These are phyloP conservation scores for Chrysocyon brachyurus DNA, from an alignment of 2,797 vertebrate genomes.

Conservation along the genomic window DNA sequence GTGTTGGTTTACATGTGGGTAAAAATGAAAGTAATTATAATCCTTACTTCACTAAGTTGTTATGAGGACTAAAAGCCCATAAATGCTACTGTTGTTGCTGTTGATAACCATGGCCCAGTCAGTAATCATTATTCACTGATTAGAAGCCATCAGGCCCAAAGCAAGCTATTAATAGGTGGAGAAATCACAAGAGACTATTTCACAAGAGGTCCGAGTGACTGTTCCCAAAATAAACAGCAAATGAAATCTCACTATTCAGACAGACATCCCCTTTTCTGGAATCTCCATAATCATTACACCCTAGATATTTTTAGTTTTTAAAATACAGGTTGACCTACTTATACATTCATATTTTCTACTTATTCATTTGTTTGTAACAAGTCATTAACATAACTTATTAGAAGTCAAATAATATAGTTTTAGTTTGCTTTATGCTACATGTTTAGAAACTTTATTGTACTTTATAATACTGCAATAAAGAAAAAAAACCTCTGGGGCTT, in stretches of 20 bases:
- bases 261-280: not conserved
- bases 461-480: conserved; percentile 86
- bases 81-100: conserved; percentile 50
- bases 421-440: conserved; percentile 74
- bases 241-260: conserved; percentile 64
- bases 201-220: conserved; percentile 73
- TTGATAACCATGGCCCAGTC: conserved; percentile 63
- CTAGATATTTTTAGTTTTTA: conserved; percentile 58
- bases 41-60: conserved; percentile 73
- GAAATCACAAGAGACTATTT: conserved; percentile 80
- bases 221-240: conserved; percentile 82
- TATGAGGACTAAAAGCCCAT: conserved; percentile 66
- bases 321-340: conserved; percentile 40
- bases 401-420: conserved; percentile 67
- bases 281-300: conserved; percentile 58
- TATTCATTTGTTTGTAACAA: conserved; percentile 75
- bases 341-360: conserved; percentile 66
- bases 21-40: conserved; percentile 73
- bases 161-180: conserved; percentile 83
- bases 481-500: conserved; percentile 87
- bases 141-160: conserved; percentile 77
- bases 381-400: conserved; percentile 75
- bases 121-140: conserved; percentile 81
- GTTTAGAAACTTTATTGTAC: conserved; percentile 79
- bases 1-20: not conserved